A percentile compares a stretch with the other conserved stretches of the same genome.
phyloP scores from a whole-genome alignment of 2,888 invertebrate species.

The Tenthredo scrophulariae region DNA sequence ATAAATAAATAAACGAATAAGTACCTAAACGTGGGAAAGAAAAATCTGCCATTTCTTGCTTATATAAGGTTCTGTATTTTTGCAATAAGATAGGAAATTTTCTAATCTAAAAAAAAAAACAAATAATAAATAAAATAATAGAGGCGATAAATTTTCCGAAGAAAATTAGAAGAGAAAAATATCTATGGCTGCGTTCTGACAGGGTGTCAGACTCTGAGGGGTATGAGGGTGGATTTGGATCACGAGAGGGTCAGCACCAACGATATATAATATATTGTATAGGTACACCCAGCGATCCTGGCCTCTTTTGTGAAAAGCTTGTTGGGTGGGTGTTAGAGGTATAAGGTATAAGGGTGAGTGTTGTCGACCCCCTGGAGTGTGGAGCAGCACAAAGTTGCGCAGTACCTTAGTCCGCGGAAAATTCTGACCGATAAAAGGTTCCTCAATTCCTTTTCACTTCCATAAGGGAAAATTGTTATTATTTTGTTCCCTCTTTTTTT shows the following conservation, averaged over 20 bases:
- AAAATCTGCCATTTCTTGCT: not conserved
- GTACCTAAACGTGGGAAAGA: not conserved
- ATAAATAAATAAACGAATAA: not conserved
- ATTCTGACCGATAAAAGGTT: conserved; percentile 20
- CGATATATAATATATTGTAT: conserved; percentile 24
- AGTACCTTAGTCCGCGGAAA: not conserved
- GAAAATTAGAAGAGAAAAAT: not conserved
- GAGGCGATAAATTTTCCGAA: conserved; percentile 3
- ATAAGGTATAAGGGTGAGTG: not conserved
- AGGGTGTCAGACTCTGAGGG: not conserved
- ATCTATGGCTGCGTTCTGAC: conserved; percentile 13
- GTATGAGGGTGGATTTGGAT: not conserved
- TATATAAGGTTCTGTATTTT: not conserved
- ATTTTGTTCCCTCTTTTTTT: not conserved
- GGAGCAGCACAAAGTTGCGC: not conserved
- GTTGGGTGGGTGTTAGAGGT: not conserved
- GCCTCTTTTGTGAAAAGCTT: not conserved
- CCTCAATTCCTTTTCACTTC: conserved; percentile 10
- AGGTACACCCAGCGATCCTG: not conserved
- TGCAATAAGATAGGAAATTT: not conserved
- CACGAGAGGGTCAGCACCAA: conserved; percentile 27
- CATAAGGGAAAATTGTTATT: not conserved
- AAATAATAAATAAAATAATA: not conserved
- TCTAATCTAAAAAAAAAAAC: not conserved
- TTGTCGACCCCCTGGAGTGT: not conserved